Conservation (phyloP, 2,888 invertebrate species). For the Pristionchus fissidentatus region DNA sequence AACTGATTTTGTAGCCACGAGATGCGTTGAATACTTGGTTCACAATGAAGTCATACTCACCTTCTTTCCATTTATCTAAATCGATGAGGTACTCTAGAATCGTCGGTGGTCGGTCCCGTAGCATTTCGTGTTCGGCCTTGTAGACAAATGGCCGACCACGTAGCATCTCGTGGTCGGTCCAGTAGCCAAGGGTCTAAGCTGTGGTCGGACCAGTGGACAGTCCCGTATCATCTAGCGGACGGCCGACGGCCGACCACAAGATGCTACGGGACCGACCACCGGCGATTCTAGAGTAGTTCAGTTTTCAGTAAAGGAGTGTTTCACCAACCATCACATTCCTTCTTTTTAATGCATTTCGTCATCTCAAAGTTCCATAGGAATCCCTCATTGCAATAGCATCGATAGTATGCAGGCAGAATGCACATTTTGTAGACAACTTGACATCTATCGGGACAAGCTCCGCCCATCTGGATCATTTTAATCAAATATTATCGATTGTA, state of each 20-base stretch:
- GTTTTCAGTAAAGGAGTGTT: not conserved
- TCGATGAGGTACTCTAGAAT: not conserved
- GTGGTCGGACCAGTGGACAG: no score
- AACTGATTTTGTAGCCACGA: constrained; percentile 36
- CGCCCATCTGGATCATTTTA: constrained; percentile 34
- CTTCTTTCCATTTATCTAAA: not conserved
- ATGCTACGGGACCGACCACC: no score
- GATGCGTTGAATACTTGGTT: not conserved
- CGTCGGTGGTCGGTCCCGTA: not conserved
- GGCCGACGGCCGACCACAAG: no score
- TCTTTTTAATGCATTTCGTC: not conserved
- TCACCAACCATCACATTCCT: not conserved
- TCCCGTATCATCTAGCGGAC: not conserved
- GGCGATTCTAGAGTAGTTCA: no score
- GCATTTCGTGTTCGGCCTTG: no score
- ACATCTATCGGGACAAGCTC: constrained; percentile 30
- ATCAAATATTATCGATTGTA: no score
- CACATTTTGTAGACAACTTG: constrained; percentile 19
- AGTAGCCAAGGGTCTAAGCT: no score
- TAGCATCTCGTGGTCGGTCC: no score
- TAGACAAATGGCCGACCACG: no score
- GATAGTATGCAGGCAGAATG: not conserved
- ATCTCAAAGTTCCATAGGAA: constrained; percentile 30
- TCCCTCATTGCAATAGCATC: constrained; percentile 41
- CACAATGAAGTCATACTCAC: not conserved